Evolutionary conservation across 1,140 invertebrate species (phyloP), one percentile per base, ranked within the genome.

Genomic region (Ectropis grisescens): DNA sequence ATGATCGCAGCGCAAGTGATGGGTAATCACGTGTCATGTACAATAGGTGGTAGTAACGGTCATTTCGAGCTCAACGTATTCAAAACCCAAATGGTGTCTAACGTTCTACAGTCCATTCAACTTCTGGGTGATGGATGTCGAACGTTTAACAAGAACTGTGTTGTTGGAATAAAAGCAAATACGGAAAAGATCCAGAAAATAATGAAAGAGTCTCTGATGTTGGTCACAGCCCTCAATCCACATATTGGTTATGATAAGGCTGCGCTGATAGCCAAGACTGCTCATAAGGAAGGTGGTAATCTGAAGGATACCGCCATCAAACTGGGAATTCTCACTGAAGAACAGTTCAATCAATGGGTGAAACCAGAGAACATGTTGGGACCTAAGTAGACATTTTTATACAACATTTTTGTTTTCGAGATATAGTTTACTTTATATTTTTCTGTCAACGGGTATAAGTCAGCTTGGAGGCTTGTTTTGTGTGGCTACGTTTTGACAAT

Each of bases 21-120:
- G 92, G 97, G 97, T 15, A 99, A 99, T 82, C 93, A 99, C 72
- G 94, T 98, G 8, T 96, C 98, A 0, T 91, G 94, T 4, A 93
- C 92, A 1, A 67, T 99, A 23, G 97, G 95, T 25, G 97, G 95
- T n/a, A 91, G 92, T 41, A 98, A 97, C 58, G 98, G 98, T 1
- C 98, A 99, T 82, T 99, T 99, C 84, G 97, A 99, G 82, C 85
- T 99, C 3, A 99, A 99, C 80, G 98, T 99, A 0, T 99, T 98
- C 84, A 99, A 99, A 72, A 96, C 98, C 0, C 85, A 99, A 83
- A 98, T 99, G 32, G 94, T 98, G 2, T 87, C 93, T n/a, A 99
- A 99, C 84, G 93, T 98, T 12, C 83, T 99, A 26, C 84, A 92
- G 46, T 99, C 98, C 6, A 93, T 96, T 11, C 85, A 94, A 22